These are phyloP conservation scores for Steinernema hermaphroditum DNA, from an alignment of 2,888 invertebrate genomes.

Conservation along the genomic window DNA sequence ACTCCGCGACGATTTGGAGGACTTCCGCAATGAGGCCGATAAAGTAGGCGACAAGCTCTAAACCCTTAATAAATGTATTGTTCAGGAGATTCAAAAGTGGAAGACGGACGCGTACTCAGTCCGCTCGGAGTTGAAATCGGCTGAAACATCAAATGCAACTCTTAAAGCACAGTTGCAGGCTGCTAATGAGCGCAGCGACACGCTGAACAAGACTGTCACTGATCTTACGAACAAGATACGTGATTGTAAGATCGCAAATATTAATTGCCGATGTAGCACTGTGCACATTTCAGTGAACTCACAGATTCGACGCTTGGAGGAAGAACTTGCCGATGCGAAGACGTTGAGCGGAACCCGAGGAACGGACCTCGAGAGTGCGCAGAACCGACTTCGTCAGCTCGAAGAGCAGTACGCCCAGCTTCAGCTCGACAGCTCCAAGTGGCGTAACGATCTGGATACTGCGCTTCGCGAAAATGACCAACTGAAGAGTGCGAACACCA, in stretches of 20 bases:
- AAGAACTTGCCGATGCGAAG: slow-evolving; percentile 59
- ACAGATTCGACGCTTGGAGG: slow-evolving; percentile 63
- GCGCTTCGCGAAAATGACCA: slow-evolving; percentile 54
- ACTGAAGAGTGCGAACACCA: slow-evolving; percentile 52
- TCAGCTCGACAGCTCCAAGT: slow-evolving; percentile 52
- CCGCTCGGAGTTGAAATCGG: slow-evolving; percentile 60
- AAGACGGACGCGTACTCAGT: slow-evolving; percentile 62
- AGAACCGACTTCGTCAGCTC: slow-evolving; percentile 55
- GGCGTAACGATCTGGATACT: slow-evolving; percentile 43
- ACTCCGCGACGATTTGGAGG: slow-evolving; percentile 62
- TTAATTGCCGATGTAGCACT: neutral
- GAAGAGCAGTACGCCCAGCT: slow-evolving; percentile 60
- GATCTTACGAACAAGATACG: slow-evolving; percentile 62
- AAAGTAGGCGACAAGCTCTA: slow-evolving; percentile 41
- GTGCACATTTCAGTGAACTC: slow-evolving; percentile 51
- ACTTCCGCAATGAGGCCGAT: slow-evolving; percentile 56
- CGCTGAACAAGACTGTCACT: slow-evolving; percentile 60
- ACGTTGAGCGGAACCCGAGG: slow-evolving; percentile 53
- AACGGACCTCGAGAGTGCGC: slow-evolving; percentile 58
- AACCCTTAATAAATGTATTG: neutral
- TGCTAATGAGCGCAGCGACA: slow-evolving; percentile 57
- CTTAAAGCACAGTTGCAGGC: slow-evolving; percentile 62
- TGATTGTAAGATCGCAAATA: slow-evolving; percentile 59
- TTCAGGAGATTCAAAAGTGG: slow-evolving; percentile 64
- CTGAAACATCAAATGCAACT: slow-evolving; percentile 59